These are phyloP conservation scores for Caiman crocodilus DNA, from an alignment of 2,797 vertebrate species.

Conservation along the genomic window DNA sequence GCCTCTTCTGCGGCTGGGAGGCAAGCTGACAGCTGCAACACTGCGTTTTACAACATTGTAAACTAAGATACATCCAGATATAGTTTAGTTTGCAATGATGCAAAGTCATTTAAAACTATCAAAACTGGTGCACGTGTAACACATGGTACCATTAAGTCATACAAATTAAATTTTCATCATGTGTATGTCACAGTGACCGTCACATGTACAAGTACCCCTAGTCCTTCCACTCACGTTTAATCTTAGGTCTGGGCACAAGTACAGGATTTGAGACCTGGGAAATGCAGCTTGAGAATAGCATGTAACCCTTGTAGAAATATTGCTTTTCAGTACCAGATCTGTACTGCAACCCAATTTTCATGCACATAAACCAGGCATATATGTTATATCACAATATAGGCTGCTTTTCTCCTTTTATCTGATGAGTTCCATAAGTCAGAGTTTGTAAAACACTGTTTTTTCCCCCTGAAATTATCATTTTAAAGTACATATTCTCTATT, in stretches of 20 bases:
- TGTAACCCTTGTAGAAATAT: neutral
- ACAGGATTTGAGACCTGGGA: neutral
- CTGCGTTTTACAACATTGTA: too few species aligned
- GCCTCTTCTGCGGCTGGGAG: too few species aligned
- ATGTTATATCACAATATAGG: neutral
- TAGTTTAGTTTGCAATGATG: too few species aligned
- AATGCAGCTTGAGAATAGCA: neutral
- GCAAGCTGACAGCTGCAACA: too few species aligned
- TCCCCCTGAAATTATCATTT: neutral
- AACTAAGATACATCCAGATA: too few species aligned
- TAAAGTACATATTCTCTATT: neutral
- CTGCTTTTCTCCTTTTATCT: neutral
- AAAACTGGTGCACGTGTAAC: too few species aligned
- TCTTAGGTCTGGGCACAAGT: neutral
- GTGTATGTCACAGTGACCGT: too few species aligned
- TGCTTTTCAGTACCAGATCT: neutral
- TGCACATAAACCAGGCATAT: neutral
- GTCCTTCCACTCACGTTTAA: neutral
- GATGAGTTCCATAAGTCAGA: neutral
- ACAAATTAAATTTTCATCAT: too few species aligned
- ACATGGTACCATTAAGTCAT: too few species aligned
- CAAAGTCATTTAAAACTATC: too few species aligned
- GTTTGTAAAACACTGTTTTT: neutral
- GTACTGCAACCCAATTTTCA: neutral
- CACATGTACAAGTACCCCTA: too few species aligned